Percentiles rank a stretch among this genome's conserved stretches.
Evolutionary conservation across 92 coral and sea anemone species (phyloP).

Genomic region (Meandrina meandrites): DNA sequence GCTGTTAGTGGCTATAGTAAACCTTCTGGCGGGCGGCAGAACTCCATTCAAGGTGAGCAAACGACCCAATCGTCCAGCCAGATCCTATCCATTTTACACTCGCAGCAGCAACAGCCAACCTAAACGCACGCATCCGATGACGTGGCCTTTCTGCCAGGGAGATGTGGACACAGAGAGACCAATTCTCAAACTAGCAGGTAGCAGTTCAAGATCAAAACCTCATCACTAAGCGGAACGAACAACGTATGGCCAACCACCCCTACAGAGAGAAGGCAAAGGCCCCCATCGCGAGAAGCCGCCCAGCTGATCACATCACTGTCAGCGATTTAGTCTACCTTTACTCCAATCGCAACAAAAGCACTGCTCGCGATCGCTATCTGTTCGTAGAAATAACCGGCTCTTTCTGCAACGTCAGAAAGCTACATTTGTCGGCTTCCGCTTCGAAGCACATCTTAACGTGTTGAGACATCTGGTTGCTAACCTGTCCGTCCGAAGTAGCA

Average conservation of each 20-base stretch:
- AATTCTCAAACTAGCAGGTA: not conserved
- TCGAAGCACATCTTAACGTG: constrained; percentile 38
- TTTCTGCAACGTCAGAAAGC: constrained; percentile 39
- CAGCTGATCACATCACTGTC: not conserved
- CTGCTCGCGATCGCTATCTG: constrained; percentile 25
- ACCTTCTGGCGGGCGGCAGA: not conserved
- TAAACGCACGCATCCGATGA: not conserved
- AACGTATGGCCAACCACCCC: not conserved
- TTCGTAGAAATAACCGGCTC: constrained; percentile 31
- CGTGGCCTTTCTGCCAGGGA: not conserved
- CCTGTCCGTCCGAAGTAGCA: not conserved
- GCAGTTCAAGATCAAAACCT: not conserved
- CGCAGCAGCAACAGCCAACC: not conserved
- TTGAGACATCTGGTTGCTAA: not conserved
- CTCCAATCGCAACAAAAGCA: not conserved
- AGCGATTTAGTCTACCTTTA: not conserved
- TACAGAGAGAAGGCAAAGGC: not conserved
- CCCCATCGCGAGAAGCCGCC: not conserved
- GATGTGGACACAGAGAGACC: not conserved
- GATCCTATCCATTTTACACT: constrained; percentile 39
- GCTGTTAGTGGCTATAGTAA: not conserved
- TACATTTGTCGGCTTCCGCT: constrained; percentile 40
- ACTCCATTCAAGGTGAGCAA: not conserved
- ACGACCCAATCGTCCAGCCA: constrained; percentile 29
- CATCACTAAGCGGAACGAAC: not conserved